Conservation (phyloP, 2,888 invertebrate genomes). For the Melikaiella ostensackeni region DNA sequence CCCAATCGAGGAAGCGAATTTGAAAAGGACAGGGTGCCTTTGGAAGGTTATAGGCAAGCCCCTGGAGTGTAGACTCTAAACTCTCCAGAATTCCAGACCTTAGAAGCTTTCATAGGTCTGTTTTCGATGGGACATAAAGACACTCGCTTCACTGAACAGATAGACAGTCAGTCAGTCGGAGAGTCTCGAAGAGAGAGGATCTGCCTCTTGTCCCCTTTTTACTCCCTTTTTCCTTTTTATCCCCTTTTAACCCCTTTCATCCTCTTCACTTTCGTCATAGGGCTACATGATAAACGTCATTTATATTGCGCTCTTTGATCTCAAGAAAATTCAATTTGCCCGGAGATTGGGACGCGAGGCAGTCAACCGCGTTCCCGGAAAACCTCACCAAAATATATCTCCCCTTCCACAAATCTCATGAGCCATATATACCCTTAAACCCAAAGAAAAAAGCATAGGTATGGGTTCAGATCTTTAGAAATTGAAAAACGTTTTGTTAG, state of each 20-base stretch:
- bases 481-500: conserved; percentile 43
- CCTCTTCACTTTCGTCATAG: conserved; percentile 35
- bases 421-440: neutral
- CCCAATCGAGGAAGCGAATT: conserved; percentile 46
- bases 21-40: conserved; percentile 49
- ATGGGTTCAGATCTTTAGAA: neutral
- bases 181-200: conserved; percentile 24
- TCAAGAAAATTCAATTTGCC: conserved; percentile 74
- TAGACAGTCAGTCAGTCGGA: conserved; percentile 45
- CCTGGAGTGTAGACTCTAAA: conserved; percentile 27
- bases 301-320: conserved; percentile 71
- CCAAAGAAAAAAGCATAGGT: neutral
- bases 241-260: conserved; percentile 13
- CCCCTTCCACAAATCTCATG: conserved; percentile 23
- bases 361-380: conserved; percentile 62
- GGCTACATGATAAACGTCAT: conserved; percentile 47
- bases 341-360: conserved; percentile 70
- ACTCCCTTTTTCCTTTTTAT: neutral
- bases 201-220: neutral
- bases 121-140: conserved; percentile 19
- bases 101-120: conserved; percentile 22
- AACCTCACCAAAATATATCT: conserved; percentile 49
- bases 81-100: neutral
- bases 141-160: conserved; percentile 39
- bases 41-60: conserved; percentile 43